A percentile compares a stretch with the other conserved stretches of the same genome.
phyloP scores from a whole-genome alignment of 2,797 vertebrate species.

The Hapalemur alaotrensis region DNA sequence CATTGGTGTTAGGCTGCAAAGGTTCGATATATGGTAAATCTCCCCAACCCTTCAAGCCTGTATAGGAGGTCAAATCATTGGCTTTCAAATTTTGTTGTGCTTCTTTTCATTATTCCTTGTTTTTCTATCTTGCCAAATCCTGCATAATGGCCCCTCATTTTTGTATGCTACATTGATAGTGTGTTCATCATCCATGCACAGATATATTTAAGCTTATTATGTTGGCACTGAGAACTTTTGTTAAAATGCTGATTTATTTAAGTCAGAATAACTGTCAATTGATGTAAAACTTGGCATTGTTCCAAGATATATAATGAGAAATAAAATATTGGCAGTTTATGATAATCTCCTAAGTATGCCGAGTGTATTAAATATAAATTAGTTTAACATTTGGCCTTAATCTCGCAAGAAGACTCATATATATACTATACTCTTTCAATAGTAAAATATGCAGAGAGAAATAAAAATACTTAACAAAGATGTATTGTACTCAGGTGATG shows the following conservation, averaged over 20 bases:
- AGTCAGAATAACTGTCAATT: slow-evolving; percentile 12
- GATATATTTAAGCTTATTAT: background rate
- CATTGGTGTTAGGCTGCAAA: background rate
- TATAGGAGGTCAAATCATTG: background rate
- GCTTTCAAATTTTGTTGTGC: background rate
- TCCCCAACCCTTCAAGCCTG: background rate
- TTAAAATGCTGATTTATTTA: background rate
- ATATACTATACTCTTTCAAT: background rate
- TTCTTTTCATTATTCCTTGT: background rate
- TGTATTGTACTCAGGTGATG: background rate
- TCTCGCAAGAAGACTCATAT: background rate
- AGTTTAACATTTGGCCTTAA: slow-evolving; percentile 7
- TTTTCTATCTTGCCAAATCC: background rate
- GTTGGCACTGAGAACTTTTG: background rate
- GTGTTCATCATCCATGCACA: background rate
- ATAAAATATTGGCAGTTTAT: background rate
- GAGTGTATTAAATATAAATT: background rate
- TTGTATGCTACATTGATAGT: background rate
- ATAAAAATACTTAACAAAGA: background rate
- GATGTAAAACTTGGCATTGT: background rate
- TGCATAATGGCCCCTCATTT: background rate
- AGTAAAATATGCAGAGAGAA: background rate
- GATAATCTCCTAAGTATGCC: background rate
- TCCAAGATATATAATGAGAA: background rate
- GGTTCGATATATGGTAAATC: background rate